These are phyloP conservation scores for Bedellia somnulentella DNA, from an alignment of 2,888 invertebrate genomes.

Conservation along the genomic window DNA sequence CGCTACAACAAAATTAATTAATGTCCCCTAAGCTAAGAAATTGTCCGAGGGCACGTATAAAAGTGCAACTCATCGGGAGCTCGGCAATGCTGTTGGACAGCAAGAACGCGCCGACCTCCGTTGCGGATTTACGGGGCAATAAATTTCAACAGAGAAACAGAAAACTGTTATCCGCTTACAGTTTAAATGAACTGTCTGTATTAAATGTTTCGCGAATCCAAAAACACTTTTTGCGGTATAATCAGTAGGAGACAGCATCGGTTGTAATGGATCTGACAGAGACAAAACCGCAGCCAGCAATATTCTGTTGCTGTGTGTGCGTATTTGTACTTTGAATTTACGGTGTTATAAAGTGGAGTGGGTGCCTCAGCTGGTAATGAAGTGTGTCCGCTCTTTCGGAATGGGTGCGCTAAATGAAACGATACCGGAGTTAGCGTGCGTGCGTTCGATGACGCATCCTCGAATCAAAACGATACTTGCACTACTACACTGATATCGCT, in stretches of 20 bases:
- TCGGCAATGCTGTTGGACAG: conserved; percentile 15
- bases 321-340: conserved; percentile 17
- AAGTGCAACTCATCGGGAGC: conserved; percentile 46
- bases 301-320: conserved; percentile 8
- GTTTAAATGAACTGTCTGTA: conserved; percentile 50
- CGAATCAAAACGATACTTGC: no score
- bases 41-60: conserved; percentile 24
- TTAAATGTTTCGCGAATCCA: no score
- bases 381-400: conserved; percentile 24
- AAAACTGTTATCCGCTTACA: conserved; percentile 41
- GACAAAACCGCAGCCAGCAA: conserved; percentile 9
- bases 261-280: background rate
- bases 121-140: conserved; percentile 41
- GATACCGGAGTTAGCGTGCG: conserved; percentile 32
- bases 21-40: no score
- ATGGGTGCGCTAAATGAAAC: conserved; percentile 30
- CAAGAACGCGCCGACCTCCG: conserved; percentile 9
- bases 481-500: no score
- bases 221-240: conserved; percentile 15
- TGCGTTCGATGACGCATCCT: no score
- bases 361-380: conserved; percentile 15
- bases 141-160: conserved; percentile 39
- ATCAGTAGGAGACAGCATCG: conserved; percentile 15
- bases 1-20: conserved; percentile 48
- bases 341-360: conserved; percentile 14